Evolutionary conservation across 2,888 invertebrate species (phyloP), one percentile per base, ranked within the genome.

Genomic region (Rambutsinella grinnellia): DNA sequence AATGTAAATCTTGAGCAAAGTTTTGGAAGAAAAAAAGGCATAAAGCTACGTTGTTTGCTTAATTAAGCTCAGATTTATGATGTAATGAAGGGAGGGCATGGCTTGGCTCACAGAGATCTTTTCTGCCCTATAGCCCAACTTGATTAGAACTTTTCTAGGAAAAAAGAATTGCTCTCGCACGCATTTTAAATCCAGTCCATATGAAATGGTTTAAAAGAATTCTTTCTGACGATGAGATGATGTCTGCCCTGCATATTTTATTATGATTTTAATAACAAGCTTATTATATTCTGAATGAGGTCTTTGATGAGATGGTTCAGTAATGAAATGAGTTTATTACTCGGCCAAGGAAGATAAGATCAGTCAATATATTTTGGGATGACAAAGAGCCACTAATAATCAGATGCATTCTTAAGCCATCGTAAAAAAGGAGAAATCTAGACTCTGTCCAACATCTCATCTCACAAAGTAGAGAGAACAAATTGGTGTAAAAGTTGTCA

Each of bases 1-100:
- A 8, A 36, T 36, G 36, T 36, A 36, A 36, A 36, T 36, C 36
- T 36, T 36, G 5, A 36, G 36, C 36, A 36, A 36, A 36, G 6
- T 36, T 36, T 36, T 36, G 13, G 36, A n/a, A 13, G 36, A 36
- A 8, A 36, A 36, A 36, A 36, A 36, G 36, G 36, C 36, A 36
- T 13, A 36, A 5, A 13, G 13, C 36, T 36, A 36, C 36, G 13
- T 36, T 36, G 36, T 36, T 36, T 36, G 36, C 36, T 36, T 36
- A 36, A 36, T 36, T 36, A 13, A 36, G 36, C 49, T 13, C 6
- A 19, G 27, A 44, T 19, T 58, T 58, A 58, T 58, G 58, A 58
- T 6, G 58, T 58, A 58, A 58, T 58, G 44, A 58, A 58, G 44
- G 57, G 27, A 57, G 28, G n/a, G 28, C 28, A 28, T 36, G 36